Conservation (phyloP, 2,113 vertebrate genomes). For the Syrrhaptes paradoxus region DNA sequence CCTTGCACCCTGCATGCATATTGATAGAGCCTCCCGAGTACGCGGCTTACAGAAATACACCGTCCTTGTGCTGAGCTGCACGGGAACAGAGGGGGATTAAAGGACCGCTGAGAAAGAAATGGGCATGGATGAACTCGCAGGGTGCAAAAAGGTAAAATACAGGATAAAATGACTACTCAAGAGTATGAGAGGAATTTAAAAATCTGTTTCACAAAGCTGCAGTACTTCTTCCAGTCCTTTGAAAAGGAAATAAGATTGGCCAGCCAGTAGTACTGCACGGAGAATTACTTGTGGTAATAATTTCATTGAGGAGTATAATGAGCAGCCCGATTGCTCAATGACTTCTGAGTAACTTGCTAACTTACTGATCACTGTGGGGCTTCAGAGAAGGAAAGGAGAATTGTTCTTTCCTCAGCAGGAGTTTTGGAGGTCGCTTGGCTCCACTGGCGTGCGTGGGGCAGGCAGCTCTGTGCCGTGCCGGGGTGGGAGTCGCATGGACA, state of each 20-base stretch:
- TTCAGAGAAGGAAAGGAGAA: neutral
- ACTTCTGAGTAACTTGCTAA: neutral
- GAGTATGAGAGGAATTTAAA: neutral
- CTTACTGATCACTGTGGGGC: neutral
- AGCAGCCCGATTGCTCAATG: neutral
- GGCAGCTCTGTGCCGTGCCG: neutral
- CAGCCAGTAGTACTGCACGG: neutral
- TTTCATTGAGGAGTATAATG: neutral
- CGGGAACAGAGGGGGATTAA: conserved; percentile 3
- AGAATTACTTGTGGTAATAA: neutral
- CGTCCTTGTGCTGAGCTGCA: neutral
- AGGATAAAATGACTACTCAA: neutral
- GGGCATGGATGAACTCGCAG: neutral
- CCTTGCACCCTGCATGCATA: neutral
- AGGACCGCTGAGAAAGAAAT: neutral
- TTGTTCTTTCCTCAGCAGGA: neutral
- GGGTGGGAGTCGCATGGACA: neutral
- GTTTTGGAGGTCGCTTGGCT: neutral
- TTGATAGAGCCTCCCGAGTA: neutral
- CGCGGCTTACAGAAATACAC: neutral
- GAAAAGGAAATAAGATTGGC: neutral
- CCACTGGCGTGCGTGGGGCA: rapidly evolving
- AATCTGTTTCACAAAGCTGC: conserved; percentile 17
- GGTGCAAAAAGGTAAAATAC: neutral
- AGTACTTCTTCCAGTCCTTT: neutral